phyloP scores from a whole-genome alignment of 2,797 vertebrate species.

The Anabas testudineus region DNA sequence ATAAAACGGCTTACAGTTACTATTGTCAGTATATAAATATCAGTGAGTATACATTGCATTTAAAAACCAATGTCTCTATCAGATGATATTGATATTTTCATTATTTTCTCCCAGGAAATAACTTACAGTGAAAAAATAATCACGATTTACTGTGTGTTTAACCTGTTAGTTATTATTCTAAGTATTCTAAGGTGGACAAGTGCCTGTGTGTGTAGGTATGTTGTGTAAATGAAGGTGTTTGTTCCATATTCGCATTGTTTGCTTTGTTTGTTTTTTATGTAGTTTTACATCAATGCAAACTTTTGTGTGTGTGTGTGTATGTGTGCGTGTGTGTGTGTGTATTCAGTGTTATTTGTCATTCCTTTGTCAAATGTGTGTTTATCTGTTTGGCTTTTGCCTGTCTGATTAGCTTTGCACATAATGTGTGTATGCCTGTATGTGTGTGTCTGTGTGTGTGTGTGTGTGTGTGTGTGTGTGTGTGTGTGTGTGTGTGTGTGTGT shows the following conservation, averaged over 20 bases:
- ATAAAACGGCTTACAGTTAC: conserved; percentile 55
- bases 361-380: conserved; percentile 57
- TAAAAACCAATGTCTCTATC: not conserved
- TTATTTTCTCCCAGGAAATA: not conserved
- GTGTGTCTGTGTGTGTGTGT: conserved; percentile 23
- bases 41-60: not conserved
- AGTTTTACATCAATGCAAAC: conserved; percentile 39
- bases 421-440: conserved; percentile 21
- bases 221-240: conserved; percentile 15
- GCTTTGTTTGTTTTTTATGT: conserved; percentile 6
- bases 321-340: conserved; percentile 15
- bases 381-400: conserved; percentile 46
- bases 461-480: conserved; percentile 29
- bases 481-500: conserved; percentile 25
- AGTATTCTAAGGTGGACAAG: not conserved
- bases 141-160: not conserved
- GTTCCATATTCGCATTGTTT: conserved; percentile 18
- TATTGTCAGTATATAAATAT: conserved; percentile 29
- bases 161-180: not conserved
- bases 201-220: not conserved
- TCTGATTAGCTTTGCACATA: conserved; percentile 54
- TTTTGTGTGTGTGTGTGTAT: conserved; percentile 25
- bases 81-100: not conserved
- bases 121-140: not conserved
- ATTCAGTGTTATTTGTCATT: conserved; percentile 52